Evolutionary conservation across 1,140 invertebrate species (phyloP), one percentile per base, ranked within the genome.

Genomic region (Ips nitidus): DNA sequence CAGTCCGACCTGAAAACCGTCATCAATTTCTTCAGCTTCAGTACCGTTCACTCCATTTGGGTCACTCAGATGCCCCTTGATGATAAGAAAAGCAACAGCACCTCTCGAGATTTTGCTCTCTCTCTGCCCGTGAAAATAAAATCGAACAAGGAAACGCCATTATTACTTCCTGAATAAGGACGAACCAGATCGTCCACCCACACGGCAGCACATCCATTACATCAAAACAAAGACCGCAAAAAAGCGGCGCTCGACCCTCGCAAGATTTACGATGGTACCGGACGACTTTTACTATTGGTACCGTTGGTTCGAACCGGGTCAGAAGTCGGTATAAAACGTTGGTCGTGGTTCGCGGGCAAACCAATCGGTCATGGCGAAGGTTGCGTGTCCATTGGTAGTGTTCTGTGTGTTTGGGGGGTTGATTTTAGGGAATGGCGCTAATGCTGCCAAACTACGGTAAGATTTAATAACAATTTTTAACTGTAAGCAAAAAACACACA

Each of bases 201-300:
- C 22, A 22, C 22, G 22, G 22, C 22, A 22, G 22, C 22, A 22
- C 22, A 22, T 22, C 22, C 22, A 22, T 22, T 22, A 22, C 22
- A 22, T 57, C 55, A 66, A 66, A 65, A 56, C 52, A 66, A 45
- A 61, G 47, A 65, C 22, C 22, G 22, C 60, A 38, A 47, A 45
- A 52, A 62, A 62, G 36, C 60, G 60, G 43, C 58, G 41, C 41
- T 45, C 38, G 38, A 39, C 2, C 36, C 47, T 36, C n/a, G 7
- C 36, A 66, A 66, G 55, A 58, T 66, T 66, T 66, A 66, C 65
- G 65, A 64, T 59, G 38, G 57, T 59, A 59, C 57, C 39, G 57
- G 53, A 37, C 52, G 67, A 61, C 59, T 69, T 69, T 69, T 69
- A 69, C 67, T 63, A 69, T 60, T 50, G 58, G 59, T 71, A 71